These are phyloP conservation scores for Linepithema humile DNA, from an alignment of 1,140 invertebrate genomes.

Conservation along the genomic window DNA sequence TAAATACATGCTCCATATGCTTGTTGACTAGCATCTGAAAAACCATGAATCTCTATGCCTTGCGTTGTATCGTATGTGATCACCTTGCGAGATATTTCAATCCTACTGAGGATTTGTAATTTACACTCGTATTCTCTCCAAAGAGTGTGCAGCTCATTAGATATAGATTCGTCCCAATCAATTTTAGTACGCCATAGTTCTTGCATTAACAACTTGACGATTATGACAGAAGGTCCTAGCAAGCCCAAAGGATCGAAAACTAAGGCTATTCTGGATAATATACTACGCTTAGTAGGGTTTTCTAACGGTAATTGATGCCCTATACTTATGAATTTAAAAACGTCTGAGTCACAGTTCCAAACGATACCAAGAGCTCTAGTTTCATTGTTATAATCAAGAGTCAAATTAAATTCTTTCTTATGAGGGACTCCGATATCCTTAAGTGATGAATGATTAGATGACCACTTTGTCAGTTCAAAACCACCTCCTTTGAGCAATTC, in stretches of 20 bases:
- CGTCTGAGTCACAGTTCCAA: not conserved
- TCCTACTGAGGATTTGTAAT: not conserved
- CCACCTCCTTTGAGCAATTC: constrained; percentile 22
- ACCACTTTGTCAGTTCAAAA: constrained; percentile 63
- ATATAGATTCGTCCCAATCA: not conserved
- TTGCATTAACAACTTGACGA: not conserved
- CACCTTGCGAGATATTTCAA: not conserved
- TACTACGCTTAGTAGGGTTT: not conserved
- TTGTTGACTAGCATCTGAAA: not conserved
- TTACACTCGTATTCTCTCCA: not conserved
- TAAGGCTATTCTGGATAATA: not conserved
- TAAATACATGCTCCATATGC: not conserved
- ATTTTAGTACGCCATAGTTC: not conserved
- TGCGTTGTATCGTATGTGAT: not conserved
- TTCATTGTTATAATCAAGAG: constrained; percentile 1
- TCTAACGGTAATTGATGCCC: not conserved
- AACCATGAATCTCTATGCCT: not conserved
- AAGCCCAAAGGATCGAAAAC: not conserved
- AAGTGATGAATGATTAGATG: constrained; percentile 10
- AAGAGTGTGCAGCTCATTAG: not conserved
- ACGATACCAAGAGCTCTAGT: not conserved
- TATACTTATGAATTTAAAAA: not conserved
- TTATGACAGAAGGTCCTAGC: not conserved
- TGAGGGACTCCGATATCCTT: not conserved
- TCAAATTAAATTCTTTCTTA: constrained; percentile 6